These are phyloP conservation scores for Otolemur crassicaudatus DNA, from an alignment of 2,797 vertebrate genomes.

Conservation along the genomic window DNA sequence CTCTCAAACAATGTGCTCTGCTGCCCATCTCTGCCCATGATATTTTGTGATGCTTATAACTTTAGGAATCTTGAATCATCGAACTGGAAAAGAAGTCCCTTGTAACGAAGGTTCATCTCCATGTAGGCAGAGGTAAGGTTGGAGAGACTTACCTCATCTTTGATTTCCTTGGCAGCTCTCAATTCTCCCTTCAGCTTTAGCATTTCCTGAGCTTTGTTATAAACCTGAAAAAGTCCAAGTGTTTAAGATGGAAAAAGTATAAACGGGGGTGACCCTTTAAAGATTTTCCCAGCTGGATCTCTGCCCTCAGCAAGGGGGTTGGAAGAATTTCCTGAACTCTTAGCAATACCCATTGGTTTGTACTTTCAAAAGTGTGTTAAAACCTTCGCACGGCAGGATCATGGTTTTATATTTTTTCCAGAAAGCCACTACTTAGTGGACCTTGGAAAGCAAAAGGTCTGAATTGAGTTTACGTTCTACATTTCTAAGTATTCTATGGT, in stretches of 20 bases:
- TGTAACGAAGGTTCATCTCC: constrained; percentile 19
- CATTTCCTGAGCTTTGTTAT: constrained; percentile 81
- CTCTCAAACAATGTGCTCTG: not conserved
- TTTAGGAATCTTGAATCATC: constrained; percentile 43
- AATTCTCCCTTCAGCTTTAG: constrained; percentile 83
- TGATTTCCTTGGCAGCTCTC: constrained; percentile 77
- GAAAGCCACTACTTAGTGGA: not conserved
- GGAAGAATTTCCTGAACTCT: constrained; percentile 38
- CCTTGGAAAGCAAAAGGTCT: constrained; percentile 23
- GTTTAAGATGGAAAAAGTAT: constrained; percentile 70
- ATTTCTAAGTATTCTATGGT: constrained; percentile 37
- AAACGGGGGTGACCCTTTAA: constrained; percentile 55
- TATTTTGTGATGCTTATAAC: constrained; percentile 39
- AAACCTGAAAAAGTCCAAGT: constrained; percentile 82
- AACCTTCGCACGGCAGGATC: not conserved
- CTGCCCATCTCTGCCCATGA: not conserved
- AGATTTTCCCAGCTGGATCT: constrained; percentile 59
- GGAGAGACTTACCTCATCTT: constrained; percentile 81
- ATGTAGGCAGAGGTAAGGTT: not conserved
- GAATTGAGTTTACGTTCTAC: constrained; percentile 30
- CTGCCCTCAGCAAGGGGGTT: not conserved
- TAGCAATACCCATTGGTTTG: constrained; percentile 57
- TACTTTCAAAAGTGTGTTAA: constrained; percentile 58
- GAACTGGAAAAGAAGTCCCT: not conserved
- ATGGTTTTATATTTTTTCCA: constrained; percentile 33